Base-by-base conservation (phyloP, 2,797 vertebrate genomes). In the Dipus sagitta region DNA sequence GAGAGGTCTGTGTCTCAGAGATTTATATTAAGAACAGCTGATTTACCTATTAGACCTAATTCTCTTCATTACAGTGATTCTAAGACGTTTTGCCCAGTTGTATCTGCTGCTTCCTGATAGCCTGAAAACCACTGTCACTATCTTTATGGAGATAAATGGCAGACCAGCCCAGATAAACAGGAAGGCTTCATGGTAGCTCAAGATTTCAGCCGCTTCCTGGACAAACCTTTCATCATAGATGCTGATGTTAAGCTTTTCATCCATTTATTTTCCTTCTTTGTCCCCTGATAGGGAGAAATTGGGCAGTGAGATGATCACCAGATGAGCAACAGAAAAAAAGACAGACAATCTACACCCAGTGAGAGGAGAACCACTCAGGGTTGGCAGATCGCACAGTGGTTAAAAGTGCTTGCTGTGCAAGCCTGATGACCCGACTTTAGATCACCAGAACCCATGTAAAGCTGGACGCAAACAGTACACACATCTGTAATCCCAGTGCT, bases 141-240 rank as follows among this genome's bases (percentile, higher is more conserved):
- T 54, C 18, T 82, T 95, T 90, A 78, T 54, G 77, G 70, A 74
- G 94, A 93, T 60, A 91, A 65, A 47, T 52, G 85, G 65, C 79
- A 91, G 38, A 91, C 7, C 54, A 85, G 26, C 14, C 23, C 52
- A 94, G 47, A 77, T 21, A 94, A 95, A 95, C 5, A 64, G 58
- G 77, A 85, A 86, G 83, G 11, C 3, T 86, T 94, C 21, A 54
- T 54, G 87, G 77, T 64, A 34, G 30, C 72, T 92, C 60, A 92
- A 20, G 0, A 88, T 90, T 68, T 92, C n/a, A 74, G 10, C 65
- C 38, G 88, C 21, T 26, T 94, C 88, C 28, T 70, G 62, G 71
- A 82, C 2, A 83, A 88, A 88, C 34, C 47, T 81, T 86, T 78
- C 78, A 89, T 32, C 75, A 20, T 4, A 62, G 30, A 85, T 71